phyloP scores from a whole-genome alignment of 2,113 vertebrate genomes.

The Seriola aureovittata region DNA sequence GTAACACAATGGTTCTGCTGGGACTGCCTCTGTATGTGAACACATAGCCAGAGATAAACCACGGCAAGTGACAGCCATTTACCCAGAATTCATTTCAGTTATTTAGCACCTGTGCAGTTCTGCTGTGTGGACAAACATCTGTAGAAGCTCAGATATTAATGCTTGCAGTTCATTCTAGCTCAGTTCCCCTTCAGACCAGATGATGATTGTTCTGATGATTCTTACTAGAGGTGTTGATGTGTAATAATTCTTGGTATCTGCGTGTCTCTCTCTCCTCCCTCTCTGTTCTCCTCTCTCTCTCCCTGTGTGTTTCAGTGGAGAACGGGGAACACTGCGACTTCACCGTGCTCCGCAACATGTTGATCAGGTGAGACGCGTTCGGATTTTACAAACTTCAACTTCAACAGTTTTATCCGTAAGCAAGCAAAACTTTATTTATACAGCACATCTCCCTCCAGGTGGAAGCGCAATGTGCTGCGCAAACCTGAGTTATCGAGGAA shows the following conservation, averaged over 20 bases:
- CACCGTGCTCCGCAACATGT: constrained; percentile 87
- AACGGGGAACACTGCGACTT: constrained; percentile 89
- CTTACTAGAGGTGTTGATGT: background rate
- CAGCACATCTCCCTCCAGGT: too few species aligned
- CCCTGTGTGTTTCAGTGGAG: constrained; percentile 83
- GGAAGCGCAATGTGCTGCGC: too few species aligned
- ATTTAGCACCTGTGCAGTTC: background rate
- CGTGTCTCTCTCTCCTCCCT: background rate
- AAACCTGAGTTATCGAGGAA: too few species aligned
- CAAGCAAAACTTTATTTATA: too few species aligned
- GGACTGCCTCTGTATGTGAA: constrained; percentile 10
- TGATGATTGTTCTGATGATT: background rate
- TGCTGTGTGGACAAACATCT: background rate
- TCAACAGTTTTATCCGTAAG: background rate
- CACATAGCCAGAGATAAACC: background rate
- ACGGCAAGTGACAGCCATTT: background rate
- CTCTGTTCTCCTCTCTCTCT: constrained; percentile 19
- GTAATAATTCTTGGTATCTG: background rate
- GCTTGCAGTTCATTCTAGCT: background rate
- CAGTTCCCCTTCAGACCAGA: background rate
- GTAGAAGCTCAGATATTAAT: background rate
- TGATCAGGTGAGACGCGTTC: constrained; percentile 82
- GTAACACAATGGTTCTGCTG: background rate
- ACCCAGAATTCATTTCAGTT: constrained; percentile 13
- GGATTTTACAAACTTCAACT: background rate